These are phyloP conservation scores for Trachythela sp. DNA, from an alignment of 64 coral and sea anemone species.

Conservation along the genomic window DNA sequence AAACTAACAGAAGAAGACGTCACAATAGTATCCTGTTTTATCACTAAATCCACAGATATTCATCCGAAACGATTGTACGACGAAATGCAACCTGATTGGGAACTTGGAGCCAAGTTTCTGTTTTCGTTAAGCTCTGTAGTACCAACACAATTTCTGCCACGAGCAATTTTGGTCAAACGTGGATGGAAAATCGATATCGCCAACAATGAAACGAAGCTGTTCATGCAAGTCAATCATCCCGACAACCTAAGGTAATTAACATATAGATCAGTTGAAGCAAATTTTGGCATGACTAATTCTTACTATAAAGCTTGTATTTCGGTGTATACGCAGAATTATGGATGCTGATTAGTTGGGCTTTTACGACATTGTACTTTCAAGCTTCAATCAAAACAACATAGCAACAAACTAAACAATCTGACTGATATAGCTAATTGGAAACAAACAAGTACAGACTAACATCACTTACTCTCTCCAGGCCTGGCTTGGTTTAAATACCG, in stretches of 20 bases:
- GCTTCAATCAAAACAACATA: too few relatives aligned
- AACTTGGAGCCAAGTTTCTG: slow-evolving; percentile 17
- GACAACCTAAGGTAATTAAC: slow-evolving; percentile 11
- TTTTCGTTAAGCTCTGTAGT: slow-evolving; percentile 43
- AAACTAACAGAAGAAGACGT: neutral
- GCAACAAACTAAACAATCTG: too few relatives aligned
- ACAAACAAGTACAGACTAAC: too few relatives aligned
- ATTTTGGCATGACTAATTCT: too few relatives aligned
- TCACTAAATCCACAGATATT: neutral
- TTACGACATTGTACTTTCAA: too few relatives aligned
- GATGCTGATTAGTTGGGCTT: too few relatives aligned
- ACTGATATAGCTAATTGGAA: too few relatives aligned
- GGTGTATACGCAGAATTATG: too few relatives aligned
- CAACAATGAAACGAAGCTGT: slow-evolving; percentile 15
- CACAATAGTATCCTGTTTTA: neutral
- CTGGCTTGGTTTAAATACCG: too few relatives aligned
- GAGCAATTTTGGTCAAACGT: slow-evolving; percentile 47
- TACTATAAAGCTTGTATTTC: too few relatives aligned
- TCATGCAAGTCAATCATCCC: slow-evolving; percentile 27
- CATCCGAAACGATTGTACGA: slow-evolving; percentile 36
- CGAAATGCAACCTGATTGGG: neutral
- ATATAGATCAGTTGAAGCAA: too few relatives aligned
- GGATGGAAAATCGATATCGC: slow-evolving; percentile 47
- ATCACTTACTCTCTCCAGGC: too few relatives aligned
- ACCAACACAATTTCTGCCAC: slow-evolving; percentile 24